phyloP scores from a whole-genome alignment of 2,797 vertebrate species.

The Typhlichthys subterraneus region DNA sequence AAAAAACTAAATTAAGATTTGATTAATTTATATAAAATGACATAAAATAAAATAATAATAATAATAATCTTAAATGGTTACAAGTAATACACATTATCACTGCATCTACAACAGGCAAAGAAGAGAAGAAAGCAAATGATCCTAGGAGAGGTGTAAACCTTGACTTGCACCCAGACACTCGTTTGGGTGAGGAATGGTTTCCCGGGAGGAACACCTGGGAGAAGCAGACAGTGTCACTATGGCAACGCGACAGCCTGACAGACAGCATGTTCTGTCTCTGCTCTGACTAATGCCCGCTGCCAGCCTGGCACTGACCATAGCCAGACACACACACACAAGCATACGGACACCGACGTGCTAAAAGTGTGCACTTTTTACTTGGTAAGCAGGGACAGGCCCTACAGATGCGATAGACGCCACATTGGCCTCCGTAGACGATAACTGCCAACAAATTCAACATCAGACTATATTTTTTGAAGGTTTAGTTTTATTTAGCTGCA shows the following conservation, averaged over 20 bases:
- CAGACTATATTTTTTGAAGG: background rate
- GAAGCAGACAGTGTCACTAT: slow-evolving; percentile 72
- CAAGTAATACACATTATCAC: too few relatives aligned
- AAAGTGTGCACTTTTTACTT: slow-evolving; percentile 43
- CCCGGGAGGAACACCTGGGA: slow-evolving; percentile 72
- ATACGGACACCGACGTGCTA: slow-evolving; percentile 14
- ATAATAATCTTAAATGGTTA: too few relatives aligned
- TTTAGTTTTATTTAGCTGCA: background rate
- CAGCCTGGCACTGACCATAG: slow-evolving; percentile 68
- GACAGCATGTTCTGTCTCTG: slow-evolving; percentile 76
- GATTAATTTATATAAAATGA: too few relatives aligned
- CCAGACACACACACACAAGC: slow-evolving; percentile 42
- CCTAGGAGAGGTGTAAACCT: slow-evolving; percentile 47
- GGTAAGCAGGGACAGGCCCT: slow-evolving; percentile 32
- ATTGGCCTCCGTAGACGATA: slow-evolving; percentile 16
- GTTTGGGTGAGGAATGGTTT: slow-evolving; percentile 71
- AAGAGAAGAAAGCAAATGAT: slow-evolving; percentile 26
- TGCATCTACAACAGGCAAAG: slow-evolving; percentile 2
- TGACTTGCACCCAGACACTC: slow-evolving; percentile 59
- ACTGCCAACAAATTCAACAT: background rate
- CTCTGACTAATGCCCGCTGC: slow-evolving; percentile 78
- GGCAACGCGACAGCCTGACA: slow-evolving; percentile 70
- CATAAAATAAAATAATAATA: too few relatives aligned
- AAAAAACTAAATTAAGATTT: too few relatives aligned
- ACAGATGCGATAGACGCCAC: slow-evolving; percentile 40